phyloP scores from a whole-genome alignment of 2,113 vertebrate genomes.

The Sciurus niger region DNA sequence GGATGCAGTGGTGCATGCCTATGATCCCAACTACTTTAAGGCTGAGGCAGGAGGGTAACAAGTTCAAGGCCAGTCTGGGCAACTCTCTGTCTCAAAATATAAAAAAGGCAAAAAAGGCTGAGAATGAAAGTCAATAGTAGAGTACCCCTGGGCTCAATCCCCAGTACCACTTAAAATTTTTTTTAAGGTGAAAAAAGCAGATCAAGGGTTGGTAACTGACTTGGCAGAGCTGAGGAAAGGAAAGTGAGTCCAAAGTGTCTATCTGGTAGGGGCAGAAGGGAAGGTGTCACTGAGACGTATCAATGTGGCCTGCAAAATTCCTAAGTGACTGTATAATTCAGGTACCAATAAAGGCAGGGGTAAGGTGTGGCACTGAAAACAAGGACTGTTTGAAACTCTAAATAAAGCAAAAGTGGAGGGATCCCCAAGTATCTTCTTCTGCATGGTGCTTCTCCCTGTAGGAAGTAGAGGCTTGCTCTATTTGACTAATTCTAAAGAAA shows the following conservation, averaged over 20 bases:
- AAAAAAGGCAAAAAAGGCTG: no score
- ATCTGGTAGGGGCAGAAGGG: neutral
- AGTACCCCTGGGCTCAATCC: no score
- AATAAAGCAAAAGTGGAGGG: neutral
- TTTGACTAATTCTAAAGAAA: neutral
- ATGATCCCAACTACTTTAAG: no score
- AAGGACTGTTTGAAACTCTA: slow-evolving; percentile 12
- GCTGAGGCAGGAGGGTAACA: no score
- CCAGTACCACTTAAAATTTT: no score
- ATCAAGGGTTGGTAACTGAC: neutral
- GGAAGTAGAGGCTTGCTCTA: neutral
- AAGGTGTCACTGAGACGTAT: neutral
- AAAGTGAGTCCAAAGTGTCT: slow-evolving; percentile 7
- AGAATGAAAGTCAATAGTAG: no score
- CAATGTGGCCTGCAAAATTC: neutral
- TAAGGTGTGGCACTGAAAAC: neutral
- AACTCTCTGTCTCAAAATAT: no score
- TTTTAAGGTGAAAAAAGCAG: slow-evolving; percentile 50
- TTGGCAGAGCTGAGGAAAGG: slow-evolving; percentile 40
- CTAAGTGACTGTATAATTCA: neutral
- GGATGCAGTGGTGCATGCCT: no score
- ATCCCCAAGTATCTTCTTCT: neutral
- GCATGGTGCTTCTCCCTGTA: neutral
- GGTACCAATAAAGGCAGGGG: neutral
- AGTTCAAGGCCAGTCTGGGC: no score